Conservation (phyloP, 1,140 invertebrate species). For the Drosophila guanche region DNA sequence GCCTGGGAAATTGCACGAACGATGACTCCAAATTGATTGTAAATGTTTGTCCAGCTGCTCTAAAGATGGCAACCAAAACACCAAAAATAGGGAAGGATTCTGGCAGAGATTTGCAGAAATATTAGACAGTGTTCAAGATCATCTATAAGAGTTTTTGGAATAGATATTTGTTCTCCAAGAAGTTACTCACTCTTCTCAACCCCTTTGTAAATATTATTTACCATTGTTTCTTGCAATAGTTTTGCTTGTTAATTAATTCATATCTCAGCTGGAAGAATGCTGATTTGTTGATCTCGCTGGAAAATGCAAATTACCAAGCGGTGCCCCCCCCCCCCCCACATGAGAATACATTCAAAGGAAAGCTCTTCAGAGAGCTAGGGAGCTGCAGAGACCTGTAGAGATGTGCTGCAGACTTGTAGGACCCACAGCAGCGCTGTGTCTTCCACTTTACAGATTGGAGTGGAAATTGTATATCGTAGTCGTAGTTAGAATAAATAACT, state of each 20-base stretch:
- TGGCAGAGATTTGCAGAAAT: constrained; percentile 5
- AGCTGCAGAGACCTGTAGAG: not conserved
- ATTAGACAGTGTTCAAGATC: not conserved
- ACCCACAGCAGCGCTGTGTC: constrained; percentile 69
- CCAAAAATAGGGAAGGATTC: not conserved
- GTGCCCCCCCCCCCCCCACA: constrained; percentile 33
- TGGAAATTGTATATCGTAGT: constrained; percentile 68
- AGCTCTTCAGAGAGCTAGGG: not conserved
- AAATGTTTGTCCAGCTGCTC: constrained; percentile 60
- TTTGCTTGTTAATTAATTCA: constrained; percentile 60
- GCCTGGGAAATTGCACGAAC: constrained; percentile 61
- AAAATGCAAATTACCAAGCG: constrained; percentile 64
- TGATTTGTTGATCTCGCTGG: constrained; percentile 57
- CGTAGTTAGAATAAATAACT: constrained; percentile 76
- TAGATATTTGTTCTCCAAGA: not conserved
- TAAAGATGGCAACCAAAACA: constrained; percentile 9
- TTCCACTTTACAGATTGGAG: constrained; percentile 46
- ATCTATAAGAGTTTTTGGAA: not conserved
- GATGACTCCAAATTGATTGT: constrained; percentile 66
- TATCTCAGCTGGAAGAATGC: constrained; percentile 39
- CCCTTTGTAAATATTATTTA: constrained; percentile 22
- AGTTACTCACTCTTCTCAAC: not conserved
- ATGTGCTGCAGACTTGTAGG: constrained; percentile 10
- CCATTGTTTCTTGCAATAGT: constrained; percentile 6
- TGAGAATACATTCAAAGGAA: constrained; percentile 6